Base-by-base conservation (phyloP, 2,797 vertebrate genomes). In the Alosa sapidissima region DNA sequence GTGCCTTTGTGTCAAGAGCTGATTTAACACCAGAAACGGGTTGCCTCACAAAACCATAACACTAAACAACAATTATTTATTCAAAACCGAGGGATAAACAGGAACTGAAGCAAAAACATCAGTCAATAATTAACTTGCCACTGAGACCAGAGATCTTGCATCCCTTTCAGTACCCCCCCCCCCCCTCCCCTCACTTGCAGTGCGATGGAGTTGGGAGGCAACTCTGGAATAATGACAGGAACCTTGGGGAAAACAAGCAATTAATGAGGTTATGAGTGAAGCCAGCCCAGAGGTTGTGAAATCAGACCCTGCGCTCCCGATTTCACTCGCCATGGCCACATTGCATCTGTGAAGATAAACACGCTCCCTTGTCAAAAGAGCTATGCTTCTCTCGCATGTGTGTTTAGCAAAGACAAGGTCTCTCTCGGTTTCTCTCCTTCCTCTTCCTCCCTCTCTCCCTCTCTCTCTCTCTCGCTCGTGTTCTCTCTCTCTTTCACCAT, bases 241-340 rank as follows among this genome's bases (percentile, higher is more conserved):
- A 47, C 72, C 72, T 19, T 78, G 81, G 47, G 87, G 84, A 82
- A 81, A 81, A 45, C 81, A 81, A 45, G 41, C 75, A 82, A 54
- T 82, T 86, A 78, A 84, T 86, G 86, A 87, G 60, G 82, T 85
- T 68, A 68, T 36, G 51, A 85, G 58, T 58, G 45, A 58, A 36
- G 48, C 41, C 54, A n/a, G 75, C 84, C 33, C 54, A 21, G 78
- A 48, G 16, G 65, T 81, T 84, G 82, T 83, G 81, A 86, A 87
- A 87, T 68, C 83, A 47, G 72, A 47, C 75, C 49, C 82, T 28
- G 16, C 54, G n/a, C 81, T 85, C 28, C 41, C 81, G n/a, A 82
- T 81, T 83, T 82, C 82, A 81, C 19, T 49, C 58, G 83, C 78
- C 83, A 60, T 54, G 85, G 33, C 19, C 21, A 62, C 48, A 33